Evolutionary conservation across 2,113 vertebrate species (phyloP).

Genomic region (Electrona antarctica): DNA sequence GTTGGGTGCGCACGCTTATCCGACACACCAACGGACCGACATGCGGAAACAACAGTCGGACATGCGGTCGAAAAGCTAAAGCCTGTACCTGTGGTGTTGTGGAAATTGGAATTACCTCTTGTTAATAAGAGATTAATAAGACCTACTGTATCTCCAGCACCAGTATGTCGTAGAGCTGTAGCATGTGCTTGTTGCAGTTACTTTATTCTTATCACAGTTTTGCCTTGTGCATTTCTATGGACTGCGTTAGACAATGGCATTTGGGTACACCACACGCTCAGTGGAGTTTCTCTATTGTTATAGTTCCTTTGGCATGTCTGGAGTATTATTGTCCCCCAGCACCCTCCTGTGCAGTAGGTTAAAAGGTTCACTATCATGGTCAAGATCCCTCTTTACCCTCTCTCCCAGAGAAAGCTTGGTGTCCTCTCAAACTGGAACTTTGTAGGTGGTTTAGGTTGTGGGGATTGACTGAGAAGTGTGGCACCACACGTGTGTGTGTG

Average conservation of each 20-base stretch:
- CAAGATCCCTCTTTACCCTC: conserved; percentile 17
- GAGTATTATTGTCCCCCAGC: neutral
- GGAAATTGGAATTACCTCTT: neutral
- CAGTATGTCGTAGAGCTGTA: neutral
- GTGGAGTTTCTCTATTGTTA: neutral
- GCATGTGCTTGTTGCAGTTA: neutral
- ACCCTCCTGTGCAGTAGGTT: neutral
- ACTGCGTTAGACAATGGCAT: neutral
- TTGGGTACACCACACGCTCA: neutral
- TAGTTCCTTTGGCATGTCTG: neutral
- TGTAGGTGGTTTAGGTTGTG: conserved; percentile 26
- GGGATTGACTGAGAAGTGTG: conserved; percentile 32
- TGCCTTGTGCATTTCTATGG: neutral
- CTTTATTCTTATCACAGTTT: neutral
- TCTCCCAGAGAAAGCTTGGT: conserved; percentile 19
- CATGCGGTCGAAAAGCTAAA: too few relatives aligned
- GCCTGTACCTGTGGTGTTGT: too few relatives aligned
- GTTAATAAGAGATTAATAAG: conserved; percentile 23
- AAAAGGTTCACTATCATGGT: neutral
- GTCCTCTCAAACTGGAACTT: conserved; percentile 23
- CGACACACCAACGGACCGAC: too few relatives aligned
- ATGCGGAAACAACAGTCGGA: too few relatives aligned
- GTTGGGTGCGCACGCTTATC: too few relatives aligned
- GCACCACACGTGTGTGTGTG: conserved; percentile 5
- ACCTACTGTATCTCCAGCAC: neutral